Base-by-base conservation (phyloP, 2,113 vertebrate genomes). In the Cebus imitator region DNA sequence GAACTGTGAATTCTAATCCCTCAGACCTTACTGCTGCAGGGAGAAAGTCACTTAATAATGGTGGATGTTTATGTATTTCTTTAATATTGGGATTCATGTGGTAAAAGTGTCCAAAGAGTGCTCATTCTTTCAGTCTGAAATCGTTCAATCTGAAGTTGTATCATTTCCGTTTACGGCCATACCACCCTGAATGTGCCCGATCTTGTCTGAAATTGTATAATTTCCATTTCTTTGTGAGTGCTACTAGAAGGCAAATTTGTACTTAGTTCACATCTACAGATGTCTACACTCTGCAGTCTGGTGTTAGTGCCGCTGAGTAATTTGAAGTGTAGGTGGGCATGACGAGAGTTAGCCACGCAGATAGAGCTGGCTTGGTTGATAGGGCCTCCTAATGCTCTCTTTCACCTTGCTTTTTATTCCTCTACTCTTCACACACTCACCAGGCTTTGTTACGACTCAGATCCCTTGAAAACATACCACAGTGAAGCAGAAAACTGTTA, bases 401-500 rank as follows among this genome's bases (percentile, higher is more conserved):
- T 73, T 75, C 70, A 66, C 73, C 90, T 72, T 55, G 43, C 55
- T 86, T 81, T 95, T 83, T 82, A 10, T 52, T 17, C 92, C 50
- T 57, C 70, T 82, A 20, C 45, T 21, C n/a, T 45, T 5, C 64
- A 66, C 4, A 37, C 32, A 32, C 66, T 48, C 35, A 12, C 79
- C 81, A 32, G 43, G 45, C 50, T 91, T 97, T 84, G 66, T 95
- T 88, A 35, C 1, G 5, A 73, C 40, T 3, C 58, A 66, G n/a
- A 72, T 84, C 82, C 64, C 72, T 97, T 95, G 86, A 48, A 89
- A 97, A 94, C 43, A 17, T 32, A 37, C 27, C 76, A 61, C 43
- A 43, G 40, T 66, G 70, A 94, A 90, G 70, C 66, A 91, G 79
- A 91, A 93, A 20, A 66, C 85, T 82, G 96, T 97, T 96, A 97